A percentile compares a stretch with the other conserved stretches of the same genome.
Evolutionary conservation across 2,888 invertebrate genomes (phyloP).

Genomic region (Euclidia mi): DNA sequence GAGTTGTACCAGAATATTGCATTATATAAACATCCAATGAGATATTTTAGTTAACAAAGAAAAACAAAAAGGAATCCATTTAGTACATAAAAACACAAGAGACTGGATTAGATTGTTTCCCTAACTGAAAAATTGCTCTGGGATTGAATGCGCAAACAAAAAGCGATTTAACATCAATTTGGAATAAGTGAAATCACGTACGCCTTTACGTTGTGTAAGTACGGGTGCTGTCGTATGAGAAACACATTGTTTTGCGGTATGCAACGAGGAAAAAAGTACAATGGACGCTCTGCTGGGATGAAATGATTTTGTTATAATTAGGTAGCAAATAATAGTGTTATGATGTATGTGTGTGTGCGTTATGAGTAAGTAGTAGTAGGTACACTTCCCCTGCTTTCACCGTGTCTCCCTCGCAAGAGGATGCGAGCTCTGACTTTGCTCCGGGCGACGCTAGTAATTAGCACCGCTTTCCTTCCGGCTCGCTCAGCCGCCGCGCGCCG

Average conservation of each 20-base stretch:
- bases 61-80: constrained; percentile 59
- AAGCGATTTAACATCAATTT: constrained; percentile 83
- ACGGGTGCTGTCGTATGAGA: background rate
- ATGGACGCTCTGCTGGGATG: background rate
- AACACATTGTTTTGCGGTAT: background rate
- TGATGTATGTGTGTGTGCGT: constrained; percentile 19
- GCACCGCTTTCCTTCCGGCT: constrained; percentile 85
- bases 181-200: constrained; percentile 28
- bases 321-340: constrained; percentile 2
- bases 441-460: constrained; percentile 84
- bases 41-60: constrained; percentile 24
- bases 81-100: constrained; percentile 58
- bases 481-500: constrained; percentile 43
- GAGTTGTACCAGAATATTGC: too few species aligned
- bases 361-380: constrained; percentile 50
- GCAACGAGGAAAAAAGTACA: background rate
- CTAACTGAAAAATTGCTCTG: constrained; percentile 76
- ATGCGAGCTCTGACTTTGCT: constrained; percentile 67
- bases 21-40: too few species aligned
- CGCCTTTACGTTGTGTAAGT: background rate
- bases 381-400: constrained; percentile 65
- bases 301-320: constrained; percentile 16
- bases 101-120: constrained; percentile 73
- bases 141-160: constrained; percentile 80
- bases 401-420: constrained; percentile 53